phyloP scores from a whole-genome alignment of 2,113 vertebrate genomes.

The Seriola rivoliana region DNA sequence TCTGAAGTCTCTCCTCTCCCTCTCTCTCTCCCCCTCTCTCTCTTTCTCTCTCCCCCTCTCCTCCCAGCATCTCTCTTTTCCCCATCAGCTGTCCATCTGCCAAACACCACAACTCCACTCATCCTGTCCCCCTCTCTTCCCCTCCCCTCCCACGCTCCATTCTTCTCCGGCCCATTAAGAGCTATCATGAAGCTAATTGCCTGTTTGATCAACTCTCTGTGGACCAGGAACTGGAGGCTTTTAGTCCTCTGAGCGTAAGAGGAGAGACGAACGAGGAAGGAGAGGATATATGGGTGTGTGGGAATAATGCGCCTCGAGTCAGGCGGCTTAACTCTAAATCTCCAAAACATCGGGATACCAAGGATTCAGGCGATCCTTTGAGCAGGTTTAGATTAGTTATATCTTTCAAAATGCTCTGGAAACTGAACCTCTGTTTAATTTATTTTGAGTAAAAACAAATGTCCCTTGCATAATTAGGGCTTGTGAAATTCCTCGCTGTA shows the following conservation, averaged over 20 bases:
- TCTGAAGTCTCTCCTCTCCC: neutral
- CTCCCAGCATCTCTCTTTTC: slow-evolving; percentile 19
- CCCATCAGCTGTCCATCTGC: slow-evolving; percentile 57
- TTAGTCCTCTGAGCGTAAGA: slow-evolving; percentile 69
- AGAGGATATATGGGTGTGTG: slow-evolving; percentile 32
- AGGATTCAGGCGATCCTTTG: neutral
- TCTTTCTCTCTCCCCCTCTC: neutral
- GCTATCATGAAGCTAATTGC: slow-evolving; percentile 82
- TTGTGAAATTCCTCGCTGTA: too few species aligned
- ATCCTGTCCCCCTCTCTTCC: slow-evolving; percentile 42
- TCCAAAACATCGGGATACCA: neutral
- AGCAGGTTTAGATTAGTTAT: neutral
- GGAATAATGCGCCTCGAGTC: slow-evolving; percentile 28
- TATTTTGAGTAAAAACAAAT: too few species aligned
- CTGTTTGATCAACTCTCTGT: slow-evolving; percentile 80
- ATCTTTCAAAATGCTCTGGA: neutral
- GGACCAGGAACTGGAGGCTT: slow-evolving; percentile 75
- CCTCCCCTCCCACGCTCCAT: slow-evolving; percentile 50
- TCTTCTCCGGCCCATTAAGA: slow-evolving; percentile 74
- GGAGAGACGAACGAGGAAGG: slow-evolving; percentile 48
- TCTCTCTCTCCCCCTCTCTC: too few species aligned
- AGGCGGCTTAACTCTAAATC: neutral
- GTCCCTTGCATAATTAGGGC: too few species aligned
- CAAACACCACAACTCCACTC: slow-evolving; percentile 64
- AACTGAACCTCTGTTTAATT: neutral